Base-by-base conservation (phyloP, 2,888 invertebrate species). In the Timema podura region DNA sequence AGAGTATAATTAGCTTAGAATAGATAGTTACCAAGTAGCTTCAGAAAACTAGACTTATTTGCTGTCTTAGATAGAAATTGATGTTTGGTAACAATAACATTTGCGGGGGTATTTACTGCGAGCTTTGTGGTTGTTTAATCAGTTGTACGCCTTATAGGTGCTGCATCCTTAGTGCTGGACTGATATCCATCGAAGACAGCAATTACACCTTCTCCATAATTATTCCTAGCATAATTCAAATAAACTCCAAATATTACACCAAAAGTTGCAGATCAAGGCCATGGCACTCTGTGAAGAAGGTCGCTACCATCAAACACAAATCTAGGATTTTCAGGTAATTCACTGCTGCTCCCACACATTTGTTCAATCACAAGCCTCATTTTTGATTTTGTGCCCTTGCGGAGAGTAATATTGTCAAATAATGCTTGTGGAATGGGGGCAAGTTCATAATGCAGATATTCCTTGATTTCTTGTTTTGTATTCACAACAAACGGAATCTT, bases 111-210 rank as follows among this genome's bases (percentile, higher is more conserved):
- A 61, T 61, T 61, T 0, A 61, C 61, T 11, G 61, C 61, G 61
- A 61, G 0, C 5, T 30, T 0, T 30, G 10, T 61, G 61, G 11
- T 30, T 16, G 61, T 44, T 61, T 61, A 30, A 61, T 61, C 61
- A 61, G 44, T 44, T 1, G 61, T 9, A 30, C 44, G 44, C 13
- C 61, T 44, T 61, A 61, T 11, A 61, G 16, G 13, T 57, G 51
- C 61, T 15, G 45, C 15, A 44, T 61, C 16, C 61, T 61, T 61
- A n/a, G 61, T 16, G 45, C 30, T 61, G 30, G 30, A 7, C 45
- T 61, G 9, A 61, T 61, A 61, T 61, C 61, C 61, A 61, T 61
- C 61, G 13, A 61, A 61, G 44, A 61, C 61, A 61, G 45, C 11
- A 44, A 57, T 30, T 57, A 15, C 44, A 61, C 45, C 10, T 61